Evolutionary conservation across 1,140 invertebrate genomes (phyloP).

Genomic region (Hypsibius dujardini): DNA sequence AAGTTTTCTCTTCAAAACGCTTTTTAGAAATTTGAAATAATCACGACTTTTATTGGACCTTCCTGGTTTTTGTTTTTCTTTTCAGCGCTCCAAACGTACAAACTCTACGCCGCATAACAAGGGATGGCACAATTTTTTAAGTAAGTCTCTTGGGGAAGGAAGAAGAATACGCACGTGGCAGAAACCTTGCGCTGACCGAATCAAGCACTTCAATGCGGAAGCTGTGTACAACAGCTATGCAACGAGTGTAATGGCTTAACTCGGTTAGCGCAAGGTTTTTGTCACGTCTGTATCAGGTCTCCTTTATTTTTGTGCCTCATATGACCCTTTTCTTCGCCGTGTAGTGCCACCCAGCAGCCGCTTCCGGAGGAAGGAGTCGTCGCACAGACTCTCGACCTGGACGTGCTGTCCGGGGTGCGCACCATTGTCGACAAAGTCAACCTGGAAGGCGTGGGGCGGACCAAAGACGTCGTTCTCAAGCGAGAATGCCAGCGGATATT

Average conservation of each 20-base stretch:
- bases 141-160: neutral
- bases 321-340: too few relatives aligned
- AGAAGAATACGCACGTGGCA: too few relatives aligned
- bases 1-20: too few relatives aligned
- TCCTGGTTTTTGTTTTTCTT: too few relatives aligned
- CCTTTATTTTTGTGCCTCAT: too few relatives aligned
- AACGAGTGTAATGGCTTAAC: too few relatives aligned
- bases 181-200: too few relatives aligned
- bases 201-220: neutral
- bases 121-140: slow-evolving; percentile 6
- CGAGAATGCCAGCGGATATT: slow-evolving; percentile 9
- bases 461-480: neutral
- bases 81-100: too few relatives aligned
- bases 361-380: neutral
- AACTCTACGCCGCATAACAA: neutral
- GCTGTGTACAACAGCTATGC: neutral
- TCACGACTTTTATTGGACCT: too few relatives aligned
- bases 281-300: too few relatives aligned
- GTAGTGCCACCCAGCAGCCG: neutral
- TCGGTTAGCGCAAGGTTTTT: too few relatives aligned
- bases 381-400: slow-evolving; percentile 13
- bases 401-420: neutral
- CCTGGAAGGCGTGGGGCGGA: neutral
- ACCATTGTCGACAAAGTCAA: slow-evolving; percentile 9
- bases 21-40: too few relatives aligned